phyloP scores from a whole-genome alignment of 53 echinoderm and acorn worm species.

The Glandiceps talaboti region DNA sequence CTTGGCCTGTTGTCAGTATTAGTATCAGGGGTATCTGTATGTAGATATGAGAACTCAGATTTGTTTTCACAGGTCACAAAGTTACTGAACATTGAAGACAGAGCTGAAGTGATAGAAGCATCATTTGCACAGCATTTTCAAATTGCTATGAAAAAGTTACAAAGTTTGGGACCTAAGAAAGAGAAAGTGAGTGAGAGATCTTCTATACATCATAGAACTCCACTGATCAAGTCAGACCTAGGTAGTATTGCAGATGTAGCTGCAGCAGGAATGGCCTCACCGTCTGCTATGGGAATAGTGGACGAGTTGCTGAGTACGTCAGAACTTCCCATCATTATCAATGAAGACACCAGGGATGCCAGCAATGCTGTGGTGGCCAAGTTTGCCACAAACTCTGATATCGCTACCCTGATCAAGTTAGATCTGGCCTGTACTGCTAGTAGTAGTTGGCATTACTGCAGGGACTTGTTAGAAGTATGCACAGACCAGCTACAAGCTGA shows the following conservation, averaged over 20 bases:
- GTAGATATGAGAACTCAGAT: too few relatives aligned
- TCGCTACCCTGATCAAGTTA: conserved; percentile 60
- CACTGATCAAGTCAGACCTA: neutral
- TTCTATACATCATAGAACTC: neutral
- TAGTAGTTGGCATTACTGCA: conserved; percentile 48
- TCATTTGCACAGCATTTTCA: conserved; percentile 74
- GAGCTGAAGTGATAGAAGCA: conserved; percentile 68
- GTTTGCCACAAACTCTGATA: conserved; percentile 31
- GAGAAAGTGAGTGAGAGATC: neutral
- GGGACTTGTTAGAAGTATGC: conserved; percentile 51
- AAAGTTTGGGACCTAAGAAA: conserved; percentile 31
- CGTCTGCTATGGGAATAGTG: conserved; percentile 48
- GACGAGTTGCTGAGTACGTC: conserved; percentile 55
- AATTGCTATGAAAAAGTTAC: conserved; percentile 46
- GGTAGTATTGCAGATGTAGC: conserved; percentile 61
- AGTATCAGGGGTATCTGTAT: too few relatives aligned
- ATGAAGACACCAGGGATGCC: conserved; percentile 7
- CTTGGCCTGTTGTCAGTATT: too few relatives aligned
- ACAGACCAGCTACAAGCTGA: conserved; percentile 19
- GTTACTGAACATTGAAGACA: conserved; percentile 78
- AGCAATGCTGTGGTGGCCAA: conserved; percentile 6
- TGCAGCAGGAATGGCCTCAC: conserved; percentile 59
- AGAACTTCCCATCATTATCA: conserved; percentile 1
- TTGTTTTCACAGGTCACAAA: conserved; percentile 72
- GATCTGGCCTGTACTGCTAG: conserved; percentile 73